Base-by-base conservation (phyloP, 23 tunicate genomes). In the Ciona savignyi region DNA sequence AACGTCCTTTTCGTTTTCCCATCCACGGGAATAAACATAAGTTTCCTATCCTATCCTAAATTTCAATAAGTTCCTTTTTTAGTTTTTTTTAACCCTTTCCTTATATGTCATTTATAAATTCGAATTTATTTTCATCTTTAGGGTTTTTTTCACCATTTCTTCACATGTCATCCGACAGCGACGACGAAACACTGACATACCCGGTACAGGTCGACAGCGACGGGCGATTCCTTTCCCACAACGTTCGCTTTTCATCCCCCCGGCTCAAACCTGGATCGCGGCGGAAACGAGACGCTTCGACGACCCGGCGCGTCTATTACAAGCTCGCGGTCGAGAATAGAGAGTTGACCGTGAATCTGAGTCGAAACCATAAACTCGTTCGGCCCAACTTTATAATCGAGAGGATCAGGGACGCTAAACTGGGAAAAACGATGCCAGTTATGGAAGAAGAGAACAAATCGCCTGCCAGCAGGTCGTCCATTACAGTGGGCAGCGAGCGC, bases 381-480 rank as follows among this genome's bases (percentile, higher is more conserved):
- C 80, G 75, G 30, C 49, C 74, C 23, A 62, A 88, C 30, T 88
- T 88, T 78, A 62, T 88, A 22, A 75, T 82, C 23, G 96, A 88
- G 64, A 51, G 81, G 23, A 64, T 82, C 3, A 62, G 70, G 35
- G 28, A 63, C 15, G 15, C 56, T 6, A 42, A 15, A 19, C 23
- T 31, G 2, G 70, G 31, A 4, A 63, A 70, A 30, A 65, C 66
- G 25, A 24, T 31, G 62, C 27, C 71, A 21, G 62, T 25, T n/a
- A 35, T 61, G 3, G 19, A 27, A 21, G 27, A 27, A 9, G 25
- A 30, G 4, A 0, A 62, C 22, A 15, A 25, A 23, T 30, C 90
- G 29, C 68, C 76, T 1, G 63, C 65, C 25, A 72, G 28, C 20
- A 34, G 76, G 20, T 77, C 96, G 1, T 82, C 84, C 20, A 29